These are phyloP conservation scores for Anneissia japonica DNA, from an alignment of 35 echinoderm and acorn worm species.

Conservation along the genomic window DNA sequence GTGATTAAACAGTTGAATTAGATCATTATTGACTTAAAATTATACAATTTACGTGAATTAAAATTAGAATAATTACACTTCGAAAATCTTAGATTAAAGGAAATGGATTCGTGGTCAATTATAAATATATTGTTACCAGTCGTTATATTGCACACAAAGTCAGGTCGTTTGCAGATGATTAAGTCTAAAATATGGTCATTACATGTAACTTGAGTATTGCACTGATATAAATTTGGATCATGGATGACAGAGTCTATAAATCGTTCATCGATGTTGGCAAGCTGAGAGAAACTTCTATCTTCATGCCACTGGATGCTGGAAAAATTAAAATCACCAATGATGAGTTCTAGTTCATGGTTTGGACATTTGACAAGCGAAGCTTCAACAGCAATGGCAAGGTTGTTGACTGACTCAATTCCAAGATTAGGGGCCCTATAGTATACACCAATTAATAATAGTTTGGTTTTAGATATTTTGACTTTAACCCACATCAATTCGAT, in stretches of 20 bases:
- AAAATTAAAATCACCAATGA: slow-evolving; percentile 12
- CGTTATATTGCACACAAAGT: not conserved
- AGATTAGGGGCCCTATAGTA: not conserved
- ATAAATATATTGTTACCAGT: not conserved
- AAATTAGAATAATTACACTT: not conserved
- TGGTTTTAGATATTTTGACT: slow-evolving; percentile 1
- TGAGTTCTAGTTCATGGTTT: not conserved
- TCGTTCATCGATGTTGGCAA: not conserved
- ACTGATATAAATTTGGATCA: slow-evolving; percentile 6
- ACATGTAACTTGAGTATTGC: not conserved
- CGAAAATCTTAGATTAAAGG: not conserved
- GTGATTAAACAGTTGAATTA: not conserved
- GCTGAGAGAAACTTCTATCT: not conserved
- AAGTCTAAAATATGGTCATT: slow-evolving; percentile 11
- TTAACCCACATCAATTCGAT: slow-evolving; percentile 8
- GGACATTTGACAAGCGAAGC: not conserved
- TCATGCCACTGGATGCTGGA: not conserved
- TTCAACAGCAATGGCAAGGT: not conserved
- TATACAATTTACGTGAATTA: not conserved
- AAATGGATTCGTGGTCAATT: not conserved
- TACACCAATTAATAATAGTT: slow-evolving; percentile 3
- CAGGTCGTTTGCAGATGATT: not conserved
- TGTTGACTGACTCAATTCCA: not conserved
- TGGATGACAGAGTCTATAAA: slow-evolving; percentile 11
- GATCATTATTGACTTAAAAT: slow-evolving; percentile 2